Evolutionary conservation across 2,113 vertebrate species (phyloP), one percentile per base, ranked within the genome.

Genomic region (Amblyornis subalaris): DNA sequence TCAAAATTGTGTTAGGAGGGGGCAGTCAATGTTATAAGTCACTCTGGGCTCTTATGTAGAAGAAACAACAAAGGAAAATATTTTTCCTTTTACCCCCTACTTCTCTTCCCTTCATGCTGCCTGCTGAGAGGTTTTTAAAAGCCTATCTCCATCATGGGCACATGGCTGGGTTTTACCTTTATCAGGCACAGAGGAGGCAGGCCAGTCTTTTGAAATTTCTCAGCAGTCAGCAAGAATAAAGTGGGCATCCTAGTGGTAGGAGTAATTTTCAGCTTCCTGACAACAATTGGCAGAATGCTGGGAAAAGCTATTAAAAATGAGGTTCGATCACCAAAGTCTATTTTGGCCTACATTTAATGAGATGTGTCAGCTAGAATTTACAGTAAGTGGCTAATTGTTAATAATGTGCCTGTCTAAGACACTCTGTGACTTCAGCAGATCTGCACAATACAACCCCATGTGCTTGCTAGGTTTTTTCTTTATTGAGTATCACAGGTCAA

Each of bases 301-400:
- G 87, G 92, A 94, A 96, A 95, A 91, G 95, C 96, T 96, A 94
- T 97, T 96, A 95, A 96, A 96, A 96, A 95, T 94, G 94, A 97
- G 75, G 87, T 96, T 96, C 23, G 66, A 94, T 96, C 94, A 95
- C 94, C 70, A 66, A 94, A 90, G 82, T 93, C 96, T 95, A 87
- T 97, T 97, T 90, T 94, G 95, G 93, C 95, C 77, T 91, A 83
- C 90, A 94, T 88, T 94, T 97, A 97, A 97, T 97, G 93, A 96
- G 96, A 93, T 90, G 77, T 96, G 94, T 95, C 94, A 93, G 89
- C 94, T 88, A 95, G 89, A 97, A 96, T 94, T 96, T 97, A 96
- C 96, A 95, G 88, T 97, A 96, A 97, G 92, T 96, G 96, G 93
- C 93, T 97, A 97, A 97, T 97, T 96, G 95, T 96, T 97, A 97